Evolutionary conservation across 2,113 vertebrate genomes (phyloP).

Genomic region (Panthera tigris): DNA sequence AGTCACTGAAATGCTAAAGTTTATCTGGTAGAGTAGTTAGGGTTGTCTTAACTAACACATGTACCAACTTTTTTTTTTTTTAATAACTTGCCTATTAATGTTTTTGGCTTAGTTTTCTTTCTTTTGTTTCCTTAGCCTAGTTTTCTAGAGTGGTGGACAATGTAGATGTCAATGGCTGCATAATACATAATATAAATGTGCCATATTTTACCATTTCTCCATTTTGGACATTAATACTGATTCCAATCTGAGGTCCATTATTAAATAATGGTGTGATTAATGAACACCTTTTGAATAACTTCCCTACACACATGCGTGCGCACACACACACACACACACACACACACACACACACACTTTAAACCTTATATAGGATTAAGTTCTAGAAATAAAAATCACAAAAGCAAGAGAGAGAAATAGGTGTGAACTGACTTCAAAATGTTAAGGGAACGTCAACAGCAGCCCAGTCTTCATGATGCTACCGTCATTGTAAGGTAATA

Average conservation of each 20-base stretch:
- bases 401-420: neutral
- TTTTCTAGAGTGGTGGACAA: neutral
- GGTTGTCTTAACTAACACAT: neutral
- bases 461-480: neutral
- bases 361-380: neutral
- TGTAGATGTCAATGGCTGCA: neutral
- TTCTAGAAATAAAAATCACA: constrained; percentile 8
- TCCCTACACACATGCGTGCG: rapidly evolving
- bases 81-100: neutral
- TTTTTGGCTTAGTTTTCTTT: neutral
- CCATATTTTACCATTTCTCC: neutral
- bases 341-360: neutral
- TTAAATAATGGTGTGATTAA: neutral
- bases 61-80: neutral
- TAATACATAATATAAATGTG: neutral
- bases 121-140: neutral
- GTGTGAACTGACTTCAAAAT: neutral
- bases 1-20: neutral
- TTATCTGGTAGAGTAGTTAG: neutral
- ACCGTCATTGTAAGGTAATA: neutral
- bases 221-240: neutral
- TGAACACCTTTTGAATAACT: neutral
- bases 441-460: neutral
- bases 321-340: neutral
- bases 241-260: neutral